Percentiles rank a stretch among this genome's conserved stretches.
These are phyloP conservation scores for Tenthredo notha DNA, from an alignment of 2,888 invertebrate species.

Conservation along the genomic window DNA sequence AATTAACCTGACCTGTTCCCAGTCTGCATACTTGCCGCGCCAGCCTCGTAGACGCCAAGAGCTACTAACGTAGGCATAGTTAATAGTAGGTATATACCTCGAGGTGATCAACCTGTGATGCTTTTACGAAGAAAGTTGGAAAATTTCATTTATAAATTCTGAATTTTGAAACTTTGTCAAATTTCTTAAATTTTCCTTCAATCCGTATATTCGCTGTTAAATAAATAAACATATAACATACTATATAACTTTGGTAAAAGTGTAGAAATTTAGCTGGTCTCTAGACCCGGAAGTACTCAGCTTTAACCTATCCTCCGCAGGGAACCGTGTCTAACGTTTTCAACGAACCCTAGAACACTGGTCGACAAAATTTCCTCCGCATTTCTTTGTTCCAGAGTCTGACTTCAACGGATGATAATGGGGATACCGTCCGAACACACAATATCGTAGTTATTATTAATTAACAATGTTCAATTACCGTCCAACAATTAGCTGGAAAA, in stretches of 20 bases:
- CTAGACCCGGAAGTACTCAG: conserved; percentile 39
- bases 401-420: background rate
- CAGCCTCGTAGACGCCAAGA: conserved; percentile 29
- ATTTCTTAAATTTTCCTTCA: background rate
- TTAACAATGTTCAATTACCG: conserved; percentile 32
- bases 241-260: background rate
- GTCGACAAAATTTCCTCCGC: conserved; percentile 33
- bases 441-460: conserved; percentile 29
- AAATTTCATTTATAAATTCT: background rate
- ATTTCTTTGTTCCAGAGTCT: conserved; percentile 17
- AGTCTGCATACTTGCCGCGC: conserved; percentile 10
- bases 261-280: background rate
- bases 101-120: conserved; percentile 22
- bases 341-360: background rate
- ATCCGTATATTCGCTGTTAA: too few species aligned
- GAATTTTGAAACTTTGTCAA: background rate
- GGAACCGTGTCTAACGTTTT: conserved; percentile 42
- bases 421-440: conserved; percentile 15
- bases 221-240: background rate
- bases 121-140: background rate
- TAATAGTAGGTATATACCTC: background rate
- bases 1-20: conserved; percentile 46
- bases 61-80: background rate
- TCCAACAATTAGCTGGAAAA: background rate
- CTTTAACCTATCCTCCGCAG: conserved; percentile 24